phyloP scores from a whole-genome alignment of 2,888 invertebrate species.

The Athalia cordata region DNA sequence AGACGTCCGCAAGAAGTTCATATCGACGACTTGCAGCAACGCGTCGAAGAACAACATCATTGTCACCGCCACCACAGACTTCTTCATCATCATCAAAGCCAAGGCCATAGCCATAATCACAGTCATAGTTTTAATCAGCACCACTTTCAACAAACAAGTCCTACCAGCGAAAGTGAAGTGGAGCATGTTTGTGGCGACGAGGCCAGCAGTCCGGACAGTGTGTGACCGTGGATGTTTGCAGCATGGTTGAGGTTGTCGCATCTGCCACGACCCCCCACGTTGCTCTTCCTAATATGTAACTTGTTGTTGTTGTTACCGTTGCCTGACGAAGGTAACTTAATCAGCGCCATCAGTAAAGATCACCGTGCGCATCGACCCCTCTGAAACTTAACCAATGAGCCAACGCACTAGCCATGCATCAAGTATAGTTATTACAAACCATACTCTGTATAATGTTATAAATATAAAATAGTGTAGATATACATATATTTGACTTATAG shows the following conservation, averaged over 20 bases:
- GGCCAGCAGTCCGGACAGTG: conserved; percentile 66
- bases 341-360: conserved; percentile 54
- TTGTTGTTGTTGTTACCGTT: conserved; percentile 53
- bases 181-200: conserved; percentile 57
- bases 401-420: conserved; percentile 43
- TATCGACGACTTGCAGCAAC: conserved; percentile 63
- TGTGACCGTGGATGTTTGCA: conserved; percentile 61
- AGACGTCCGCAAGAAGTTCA: conserved; percentile 63
- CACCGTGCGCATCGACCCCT: conserved; percentile 36
- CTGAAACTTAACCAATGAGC: conserved; percentile 39
- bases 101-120: conserved; percentile 56
- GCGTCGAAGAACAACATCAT: conserved; percentile 45
- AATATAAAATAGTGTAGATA: conserved; percentile 45
- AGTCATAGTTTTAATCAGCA: conserved; percentile 56
- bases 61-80: conserved; percentile 57
- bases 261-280: conserved; percentile 45
- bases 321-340: conserved; percentile 52
- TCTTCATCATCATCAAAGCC: conserved; percentile 62
- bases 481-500: conserved; percentile 44
- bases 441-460: conserved; percentile 45
- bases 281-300: conserved; percentile 53
- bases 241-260: conserved; percentile 50
- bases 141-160: conserved; percentile 59
- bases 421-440: conserved; percentile 36
- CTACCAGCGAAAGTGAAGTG: conserved; percentile 63